A percentile compares a stretch with the other conserved stretches of the same genome.
These are phyloP conservation scores for Nebria ingens DNA, from an alignment of 1,140 invertebrate species.

Conservation along the genomic window DNA sequence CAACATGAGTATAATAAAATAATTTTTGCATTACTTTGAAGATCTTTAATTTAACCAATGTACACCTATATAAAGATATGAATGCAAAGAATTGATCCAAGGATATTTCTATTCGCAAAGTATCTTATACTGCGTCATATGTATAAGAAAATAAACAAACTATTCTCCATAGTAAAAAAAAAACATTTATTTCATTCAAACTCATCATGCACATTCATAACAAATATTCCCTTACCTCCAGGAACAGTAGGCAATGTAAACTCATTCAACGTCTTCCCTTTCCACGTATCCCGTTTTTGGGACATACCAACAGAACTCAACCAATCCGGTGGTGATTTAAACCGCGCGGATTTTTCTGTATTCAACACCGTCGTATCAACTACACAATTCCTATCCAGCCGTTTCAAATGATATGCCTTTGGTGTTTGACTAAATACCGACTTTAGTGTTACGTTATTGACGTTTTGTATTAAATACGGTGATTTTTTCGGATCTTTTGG, in stretches of 20 bases:
- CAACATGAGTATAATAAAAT: too few species aligned
- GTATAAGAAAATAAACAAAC: too few species aligned
- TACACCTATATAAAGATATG: too few species aligned
- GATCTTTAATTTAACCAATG: too few species aligned
- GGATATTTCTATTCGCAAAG: too few species aligned
- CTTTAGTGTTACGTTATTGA: slow-evolving; percentile 15
- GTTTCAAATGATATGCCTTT: slow-evolving; percentile 15
- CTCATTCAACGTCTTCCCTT: slow-evolving; percentile 29
- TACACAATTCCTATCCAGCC: neutral
- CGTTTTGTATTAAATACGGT: slow-evolving; percentile 23
- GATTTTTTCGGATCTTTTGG: slow-evolving; percentile 24
- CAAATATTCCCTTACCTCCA: slow-evolving; percentile 30
- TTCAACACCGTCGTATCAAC: neutral
- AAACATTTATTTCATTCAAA: slow-evolving; percentile 7
- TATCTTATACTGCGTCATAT: too few species aligned
- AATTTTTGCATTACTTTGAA: too few species aligned
- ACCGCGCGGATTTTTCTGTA: neutral
- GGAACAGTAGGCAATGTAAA: slow-evolving; percentile 39
- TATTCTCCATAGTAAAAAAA: too few species aligned
- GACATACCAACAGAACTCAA: neutral
- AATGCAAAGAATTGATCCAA: too few species aligned
- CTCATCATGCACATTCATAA: neutral
- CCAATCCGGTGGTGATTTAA: neutral
- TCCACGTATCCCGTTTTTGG: slow-evolving; percentile 2
- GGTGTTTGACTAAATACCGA: slow-evolving; percentile 19